Base-by-base conservation (phyloP, 1,140 invertebrate genomes). In the Drosophila simulans region DNA sequence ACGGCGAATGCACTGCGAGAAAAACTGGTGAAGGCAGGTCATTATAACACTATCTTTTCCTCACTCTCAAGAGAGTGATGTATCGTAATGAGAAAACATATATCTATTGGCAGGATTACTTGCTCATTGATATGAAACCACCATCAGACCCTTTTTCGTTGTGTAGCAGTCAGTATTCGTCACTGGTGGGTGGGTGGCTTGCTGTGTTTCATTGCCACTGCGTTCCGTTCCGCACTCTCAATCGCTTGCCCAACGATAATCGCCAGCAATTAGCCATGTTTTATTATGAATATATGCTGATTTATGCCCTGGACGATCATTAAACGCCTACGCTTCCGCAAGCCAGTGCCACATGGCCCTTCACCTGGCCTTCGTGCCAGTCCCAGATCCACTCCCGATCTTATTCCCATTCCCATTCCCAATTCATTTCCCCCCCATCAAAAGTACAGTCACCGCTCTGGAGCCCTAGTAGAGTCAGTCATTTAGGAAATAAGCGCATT, bases 251-350 rank as follows among this genome's bases (percentile, higher is more conserved):
- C 11, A 20, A 39, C 56, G 45, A 42, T 52, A 37, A 51, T 65
- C 40, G 46, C 58, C 43, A 4, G 34, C 46, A 68, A 68, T 68
- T 65, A 68, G 17, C 12, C 46, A 68, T 43, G 31, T 43, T 65
- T 49, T 49, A 49, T 11, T 65, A 65, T 51, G 31, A 68, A 68
- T 68, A 40, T 69, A 70, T 70, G 43, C 43, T 69, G 66, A 70
- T 70, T 69, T 56, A 49, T 70, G 66, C 63, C 51, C 64, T 70
- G 51, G 35, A 64, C 22, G 57, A 34, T 53, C 45, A 65, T 60
- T 71, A 25, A 46, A 63, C 76, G 60, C 76, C 80, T 45, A 70
- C 81, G 54, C 82, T 85, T 85, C 77, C 81, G 77, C 63, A 64
- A 27, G 34, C 39, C 39, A 12, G 15, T 27, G 7, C n/a, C 20